phyloP scores from a whole-genome alignment of 2,113 vertebrate species.

The Rhinopithecus roxellana region DNA sequence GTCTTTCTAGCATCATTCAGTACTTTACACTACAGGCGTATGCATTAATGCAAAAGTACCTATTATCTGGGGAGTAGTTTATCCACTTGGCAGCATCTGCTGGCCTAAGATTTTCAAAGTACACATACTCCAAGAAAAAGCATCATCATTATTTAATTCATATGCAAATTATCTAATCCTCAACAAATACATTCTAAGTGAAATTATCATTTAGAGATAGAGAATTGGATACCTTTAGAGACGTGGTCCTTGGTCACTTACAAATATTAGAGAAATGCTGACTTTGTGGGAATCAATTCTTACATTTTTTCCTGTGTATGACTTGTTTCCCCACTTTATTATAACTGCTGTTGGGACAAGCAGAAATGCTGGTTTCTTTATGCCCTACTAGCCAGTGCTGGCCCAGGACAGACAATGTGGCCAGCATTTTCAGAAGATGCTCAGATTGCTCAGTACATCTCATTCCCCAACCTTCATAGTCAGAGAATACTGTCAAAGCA shows the following conservation, averaged over 20 bases:
- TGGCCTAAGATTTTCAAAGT: background rate
- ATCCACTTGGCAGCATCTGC: background rate
- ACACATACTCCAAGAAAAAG: background rate
- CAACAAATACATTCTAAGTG: background rate
- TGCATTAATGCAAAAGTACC: background rate
- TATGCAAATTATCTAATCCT: conserved; percentile 6
- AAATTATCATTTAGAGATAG: background rate
- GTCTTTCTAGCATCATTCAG: background rate
- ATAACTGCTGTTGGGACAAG: background rate
- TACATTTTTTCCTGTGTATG: background rate
- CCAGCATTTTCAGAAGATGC: background rate
- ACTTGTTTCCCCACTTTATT: background rate
- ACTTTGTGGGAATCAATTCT: background rate
- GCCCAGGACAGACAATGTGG: background rate
- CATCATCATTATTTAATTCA: background rate
- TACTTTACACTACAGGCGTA: background rate
- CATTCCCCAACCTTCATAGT: background rate
- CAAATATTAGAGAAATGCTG: background rate
- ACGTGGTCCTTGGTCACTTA: background rate
- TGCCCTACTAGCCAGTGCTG: background rate
- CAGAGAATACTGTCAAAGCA: background rate
- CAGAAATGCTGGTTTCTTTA: background rate
- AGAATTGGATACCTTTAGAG: background rate
- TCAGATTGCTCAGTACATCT: background rate
- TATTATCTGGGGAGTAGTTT: background rate